Conservation (phyloP, 2,113 vertebrate species). For the Tetrao urogallus region DNA sequence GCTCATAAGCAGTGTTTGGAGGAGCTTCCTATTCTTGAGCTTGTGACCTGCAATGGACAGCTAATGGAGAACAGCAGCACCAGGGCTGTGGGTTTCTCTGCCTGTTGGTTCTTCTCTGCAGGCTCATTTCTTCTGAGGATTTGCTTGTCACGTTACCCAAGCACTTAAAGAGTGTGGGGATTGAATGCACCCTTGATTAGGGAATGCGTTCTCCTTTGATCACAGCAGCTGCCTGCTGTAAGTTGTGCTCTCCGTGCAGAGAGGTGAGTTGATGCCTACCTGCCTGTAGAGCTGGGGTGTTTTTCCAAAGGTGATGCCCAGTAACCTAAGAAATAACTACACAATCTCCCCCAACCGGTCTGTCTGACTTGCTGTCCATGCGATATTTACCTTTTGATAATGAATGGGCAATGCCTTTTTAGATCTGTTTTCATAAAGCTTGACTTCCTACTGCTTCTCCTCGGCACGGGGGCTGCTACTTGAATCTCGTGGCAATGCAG, state of each 20-base stretch:
- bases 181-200: neutral
- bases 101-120: neutral
- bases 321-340: neutral
- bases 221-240: neutral
- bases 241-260: neutral
- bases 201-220: accelerated
- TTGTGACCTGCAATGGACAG: neutral
- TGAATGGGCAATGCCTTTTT: neutral
- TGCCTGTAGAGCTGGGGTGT: neutral
- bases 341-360: neutral
- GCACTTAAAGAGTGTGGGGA: accelerated
- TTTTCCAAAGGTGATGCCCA: neutral
- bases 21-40: neutral
- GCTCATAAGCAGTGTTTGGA: neutral
- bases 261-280: accelerated
- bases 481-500: neutral
- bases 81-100: neutral
- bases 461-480: neutral
- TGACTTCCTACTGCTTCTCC: constrained; percentile 1
- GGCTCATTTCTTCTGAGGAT: neutral
- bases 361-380: neutral
- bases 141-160: accelerated
- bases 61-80: neutral
- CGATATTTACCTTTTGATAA: neutral
- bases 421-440: neutral